phyloP scores from a whole-genome alignment of 2,888 invertebrate species.

The Oxycera nigricornis region DNA sequence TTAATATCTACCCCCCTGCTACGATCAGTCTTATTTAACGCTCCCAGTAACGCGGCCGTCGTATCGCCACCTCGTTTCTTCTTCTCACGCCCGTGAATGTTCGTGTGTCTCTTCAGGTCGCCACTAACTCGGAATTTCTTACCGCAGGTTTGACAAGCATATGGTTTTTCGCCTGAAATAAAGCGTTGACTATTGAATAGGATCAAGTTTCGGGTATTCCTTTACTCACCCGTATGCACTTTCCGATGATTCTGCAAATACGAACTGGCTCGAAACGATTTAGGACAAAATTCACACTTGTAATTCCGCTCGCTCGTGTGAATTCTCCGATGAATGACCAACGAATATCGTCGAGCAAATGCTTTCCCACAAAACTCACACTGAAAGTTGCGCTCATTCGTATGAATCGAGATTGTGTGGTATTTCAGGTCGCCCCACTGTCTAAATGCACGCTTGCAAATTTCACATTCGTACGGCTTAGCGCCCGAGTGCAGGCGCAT shows the following conservation, averaged over 20 bases:
- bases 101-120: constrained; percentile 81
- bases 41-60: background rate
- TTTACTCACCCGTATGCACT: constrained; percentile 76
- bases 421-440: constrained; percentile 91
- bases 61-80: constrained; percentile 38
- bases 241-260: constrained; percentile 84
- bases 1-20: background rate
- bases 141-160: constrained; percentile 76
- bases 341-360: constrained; percentile 83
- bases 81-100: constrained; percentile 68
- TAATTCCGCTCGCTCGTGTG: constrained; percentile 89
- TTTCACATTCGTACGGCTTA: constrained; percentile 81
- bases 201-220: background rate
- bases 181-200: constrained; percentile 42
- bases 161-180: constrained; percentile 74
- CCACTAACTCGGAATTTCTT: constrained; percentile 84
- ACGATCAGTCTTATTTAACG: background rate
- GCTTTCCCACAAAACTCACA: constrained; percentile 90
- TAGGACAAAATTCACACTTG: constrained; percentile 82
- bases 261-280: constrained; percentile 84
- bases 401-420: constrained; percentile 83
- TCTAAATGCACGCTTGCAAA: constrained; percentile 78
- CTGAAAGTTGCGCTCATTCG: constrained; percentile 81
- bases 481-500: constrained; percentile 82
- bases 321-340: constrained; percentile 83